Percentiles rank a stretch among this genome's conserved stretches.
Conservation (phyloP, 1,140 invertebrate genomes). For the Drosophila repleta region DNA sequence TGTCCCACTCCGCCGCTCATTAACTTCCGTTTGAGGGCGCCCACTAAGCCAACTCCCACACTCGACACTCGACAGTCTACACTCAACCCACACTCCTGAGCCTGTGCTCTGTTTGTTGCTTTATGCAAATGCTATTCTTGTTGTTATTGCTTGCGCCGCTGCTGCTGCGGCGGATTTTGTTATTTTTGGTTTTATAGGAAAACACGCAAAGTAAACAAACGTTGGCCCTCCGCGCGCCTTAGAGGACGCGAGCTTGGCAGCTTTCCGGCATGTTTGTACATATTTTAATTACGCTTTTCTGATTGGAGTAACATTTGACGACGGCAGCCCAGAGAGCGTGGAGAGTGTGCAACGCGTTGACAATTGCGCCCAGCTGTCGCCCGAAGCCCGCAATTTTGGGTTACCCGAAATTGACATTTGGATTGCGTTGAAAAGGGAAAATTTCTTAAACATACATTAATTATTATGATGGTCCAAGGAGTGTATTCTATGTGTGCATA, state of each 20-base stretch:
- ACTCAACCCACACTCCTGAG: conserved; percentile 6
- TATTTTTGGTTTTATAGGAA: conserved; percentile 76
- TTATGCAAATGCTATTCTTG: conserved; percentile 82
- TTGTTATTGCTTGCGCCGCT: conserved; percentile 67
- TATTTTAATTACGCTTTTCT: conserved; percentile 80
- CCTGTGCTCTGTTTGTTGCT: conserved; percentile 64
- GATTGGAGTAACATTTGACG: conserved; percentile 63
- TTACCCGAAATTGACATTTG: conserved; percentile 33
- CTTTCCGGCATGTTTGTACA: conserved; percentile 70
- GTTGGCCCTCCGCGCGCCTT: conserved; percentile 29
- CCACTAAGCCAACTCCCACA: conserved; percentile 16
- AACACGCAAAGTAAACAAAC: conserved; percentile 80
- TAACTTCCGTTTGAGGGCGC: conserved; percentile 71
- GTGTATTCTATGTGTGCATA: conserved; percentile 47
- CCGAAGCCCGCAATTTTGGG: conserved; percentile 48
- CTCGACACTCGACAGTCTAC: neutral
- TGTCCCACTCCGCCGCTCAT: conserved; percentile 51
- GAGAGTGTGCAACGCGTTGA: conserved; percentile 45
- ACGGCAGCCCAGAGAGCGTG: neutral
- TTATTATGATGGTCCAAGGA: conserved; percentile 15
- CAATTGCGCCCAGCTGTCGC: conserved; percentile 64
- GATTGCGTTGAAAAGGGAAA: conserved; percentile 38
- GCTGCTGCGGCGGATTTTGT: conserved; percentile 41
- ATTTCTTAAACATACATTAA: conserved; percentile 1
- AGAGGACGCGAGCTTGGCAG: conserved; percentile 36